Evolutionary conservation across 2,797 vertebrate genomes (phyloP).

Genomic region (Linurgus olivaceus): DNA sequence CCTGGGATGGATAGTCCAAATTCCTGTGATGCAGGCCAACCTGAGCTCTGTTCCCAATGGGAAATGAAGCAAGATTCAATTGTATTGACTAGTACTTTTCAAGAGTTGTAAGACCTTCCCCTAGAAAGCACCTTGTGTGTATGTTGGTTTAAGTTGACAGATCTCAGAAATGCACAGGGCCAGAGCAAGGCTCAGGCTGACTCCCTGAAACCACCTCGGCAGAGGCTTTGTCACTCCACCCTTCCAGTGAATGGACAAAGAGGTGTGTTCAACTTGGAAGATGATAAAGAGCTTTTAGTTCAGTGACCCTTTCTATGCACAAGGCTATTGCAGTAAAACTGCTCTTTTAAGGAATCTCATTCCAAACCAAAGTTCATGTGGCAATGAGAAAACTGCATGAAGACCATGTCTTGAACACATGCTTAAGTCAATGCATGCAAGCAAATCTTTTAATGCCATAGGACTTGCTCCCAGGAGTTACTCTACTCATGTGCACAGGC

Average conservation of each 20-base stretch:
- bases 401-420: neutral
- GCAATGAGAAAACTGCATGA: neutral
- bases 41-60: neutral
- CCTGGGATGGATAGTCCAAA: neutral
- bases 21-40: neutral
- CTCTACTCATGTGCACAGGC: neutral
- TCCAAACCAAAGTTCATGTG: neutral
- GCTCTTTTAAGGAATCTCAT: neutral
- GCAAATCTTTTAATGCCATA: neutral
- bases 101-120: neutral
- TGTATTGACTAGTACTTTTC: neutral
- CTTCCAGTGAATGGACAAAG: neutral
- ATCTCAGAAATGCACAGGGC: neutral
- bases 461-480: neutral
- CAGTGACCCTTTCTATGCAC: fast-evolving
- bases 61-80: neutral
- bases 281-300: neutral
- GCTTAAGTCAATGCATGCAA: neutral
- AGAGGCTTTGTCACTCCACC: neutral
- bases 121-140: neutral
- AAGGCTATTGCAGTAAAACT: neutral
- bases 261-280: fast-evolving
- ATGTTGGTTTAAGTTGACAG: neutral
- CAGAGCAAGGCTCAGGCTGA: neutral
- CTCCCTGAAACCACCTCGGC: neutral